phyloP scores from a whole-genome alignment of 2,888 invertebrate genomes.

The Drosophila paucipuncta region DNA sequence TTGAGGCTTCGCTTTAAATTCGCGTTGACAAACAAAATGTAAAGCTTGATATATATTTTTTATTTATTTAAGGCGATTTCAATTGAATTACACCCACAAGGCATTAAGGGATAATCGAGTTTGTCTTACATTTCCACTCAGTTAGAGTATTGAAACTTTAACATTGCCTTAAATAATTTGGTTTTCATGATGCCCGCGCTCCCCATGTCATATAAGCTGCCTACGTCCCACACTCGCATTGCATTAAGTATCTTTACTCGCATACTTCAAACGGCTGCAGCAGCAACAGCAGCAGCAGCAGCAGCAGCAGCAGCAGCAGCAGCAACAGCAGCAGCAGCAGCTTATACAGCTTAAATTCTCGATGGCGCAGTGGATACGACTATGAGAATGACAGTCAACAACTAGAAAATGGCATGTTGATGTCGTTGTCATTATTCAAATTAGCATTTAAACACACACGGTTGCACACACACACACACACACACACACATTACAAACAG shows the following conservation, averaged over 20 bases:
- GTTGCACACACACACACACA: constrained; percentile 41
- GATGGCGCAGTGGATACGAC: constrained; percentile 67
- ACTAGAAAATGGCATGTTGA: constrained; percentile 76
- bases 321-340: constrained; percentile 32
- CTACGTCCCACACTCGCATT: constrained; percentile 34
- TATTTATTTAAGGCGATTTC: constrained; percentile 17
- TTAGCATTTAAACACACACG: constrained; percentile 74
- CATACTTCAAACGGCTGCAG: constrained; percentile 36
- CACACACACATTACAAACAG: constrained; percentile 11
- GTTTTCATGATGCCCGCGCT: constrained; percentile 26
- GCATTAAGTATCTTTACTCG: constrained; percentile 29
- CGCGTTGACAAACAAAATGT: constrained; percentile 4
- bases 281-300: constrained; percentile 23
- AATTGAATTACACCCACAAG: constrained; percentile 25
- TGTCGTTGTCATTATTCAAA: constrained; percentile 81
- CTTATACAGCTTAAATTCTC: constrained; percentile 51
- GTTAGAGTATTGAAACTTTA: constrained; percentile 28
- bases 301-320: neutral
- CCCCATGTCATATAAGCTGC: constrained; percentile 24
- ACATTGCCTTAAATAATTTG: constrained; percentile 20
- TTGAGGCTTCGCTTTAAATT: constrained; percentile 8
- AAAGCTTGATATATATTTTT: neutral
- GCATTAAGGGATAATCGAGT: constrained; percentile 33
- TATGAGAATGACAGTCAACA: constrained; percentile 48
- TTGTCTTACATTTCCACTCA: neutral